Evolutionary conservation across 2,888 invertebrate genomes (phyloP).

Genomic region (Crocallis elinguaria): DNA sequence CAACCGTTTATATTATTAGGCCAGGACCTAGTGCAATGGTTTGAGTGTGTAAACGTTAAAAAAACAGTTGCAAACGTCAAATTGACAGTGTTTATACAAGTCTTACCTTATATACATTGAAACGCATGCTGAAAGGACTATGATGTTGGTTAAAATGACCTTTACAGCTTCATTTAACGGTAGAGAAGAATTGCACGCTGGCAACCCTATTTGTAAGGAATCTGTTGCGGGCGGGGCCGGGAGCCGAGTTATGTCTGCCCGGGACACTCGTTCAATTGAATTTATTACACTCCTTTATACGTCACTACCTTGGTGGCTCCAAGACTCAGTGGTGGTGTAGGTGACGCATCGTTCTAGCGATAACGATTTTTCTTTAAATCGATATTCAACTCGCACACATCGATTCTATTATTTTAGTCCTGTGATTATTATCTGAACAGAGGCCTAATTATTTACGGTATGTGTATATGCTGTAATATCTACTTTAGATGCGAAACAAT

Average conservation of each 20-base stretch:
- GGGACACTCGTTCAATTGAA: slow-evolving; percentile 71
- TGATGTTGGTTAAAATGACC: no score
- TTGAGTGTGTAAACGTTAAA: no score
- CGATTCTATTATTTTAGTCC: background rate
- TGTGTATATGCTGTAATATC: no score
- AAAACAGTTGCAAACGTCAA: no score
- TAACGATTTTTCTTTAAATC: background rate
- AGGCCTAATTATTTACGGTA: no score
- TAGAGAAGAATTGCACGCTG: slow-evolving; percentile 17
- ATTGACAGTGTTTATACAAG: no score
- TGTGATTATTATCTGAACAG: background rate
- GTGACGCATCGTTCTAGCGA: background rate
- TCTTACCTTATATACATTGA: no score
- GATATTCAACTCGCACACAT: background rate
- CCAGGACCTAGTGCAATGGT: no score
- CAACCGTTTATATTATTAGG: no score
- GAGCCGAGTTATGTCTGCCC: slow-evolving; percentile 60
- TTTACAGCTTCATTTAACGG: background rate
- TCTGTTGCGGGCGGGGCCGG: slow-evolving; percentile 57
- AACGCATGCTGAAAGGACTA: no score
- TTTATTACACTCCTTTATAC: slow-evolving; percentile 68
- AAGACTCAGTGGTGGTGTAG: background rate
- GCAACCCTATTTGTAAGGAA: slow-evolving; percentile 54
- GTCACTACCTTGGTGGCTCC: slow-evolving; percentile 26
- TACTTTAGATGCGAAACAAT: no score